phyloP scores from a whole-genome alignment of 2,888 invertebrate species.

The Plagodis dolabraria region DNA sequence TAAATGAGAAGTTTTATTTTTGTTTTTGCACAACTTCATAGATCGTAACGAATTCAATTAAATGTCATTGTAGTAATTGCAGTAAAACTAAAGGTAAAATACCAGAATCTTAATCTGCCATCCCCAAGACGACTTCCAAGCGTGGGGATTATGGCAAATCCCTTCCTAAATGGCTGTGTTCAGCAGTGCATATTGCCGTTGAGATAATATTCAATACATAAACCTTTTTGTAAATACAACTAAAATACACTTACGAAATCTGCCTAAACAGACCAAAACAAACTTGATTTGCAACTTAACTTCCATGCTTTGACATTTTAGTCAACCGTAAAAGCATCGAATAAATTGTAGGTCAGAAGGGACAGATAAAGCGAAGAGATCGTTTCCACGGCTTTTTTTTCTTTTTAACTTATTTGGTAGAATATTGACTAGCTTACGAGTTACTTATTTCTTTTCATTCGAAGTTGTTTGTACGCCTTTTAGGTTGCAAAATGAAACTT shows the following conservation, averaged over 20 bases:
- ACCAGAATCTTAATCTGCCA: no score
- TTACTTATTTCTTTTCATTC: constrained; percentile 48
- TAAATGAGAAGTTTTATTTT: no score
- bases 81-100: no score
- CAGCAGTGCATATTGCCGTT: no score
- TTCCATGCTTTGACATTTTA: constrained; percentile 81
- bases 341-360: constrained; percentile 84
- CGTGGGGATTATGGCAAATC: no score
- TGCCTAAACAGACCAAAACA: constrained; percentile 55
- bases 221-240: not conserved
- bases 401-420: constrained; percentile 69
- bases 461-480: constrained; percentile 31
- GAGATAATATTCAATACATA: no score
- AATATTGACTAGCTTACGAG: constrained; percentile 62
- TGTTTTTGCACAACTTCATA: no score
- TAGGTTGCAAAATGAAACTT: constrained; percentile 3
- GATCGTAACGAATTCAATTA: no score
- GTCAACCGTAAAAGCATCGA: constrained; percentile 81
- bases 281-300: constrained; percentile 76
- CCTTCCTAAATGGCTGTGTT: no score
- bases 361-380: constrained; percentile 77
- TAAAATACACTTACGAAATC: constrained; percentile 45
- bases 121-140: no score
- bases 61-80: no score
- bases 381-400: constrained; percentile 68